These are phyloP conservation scores for Bombycilla garrulus DNA, from an alignment of 2,113 vertebrate species.

Conservation along the genomic window DNA sequence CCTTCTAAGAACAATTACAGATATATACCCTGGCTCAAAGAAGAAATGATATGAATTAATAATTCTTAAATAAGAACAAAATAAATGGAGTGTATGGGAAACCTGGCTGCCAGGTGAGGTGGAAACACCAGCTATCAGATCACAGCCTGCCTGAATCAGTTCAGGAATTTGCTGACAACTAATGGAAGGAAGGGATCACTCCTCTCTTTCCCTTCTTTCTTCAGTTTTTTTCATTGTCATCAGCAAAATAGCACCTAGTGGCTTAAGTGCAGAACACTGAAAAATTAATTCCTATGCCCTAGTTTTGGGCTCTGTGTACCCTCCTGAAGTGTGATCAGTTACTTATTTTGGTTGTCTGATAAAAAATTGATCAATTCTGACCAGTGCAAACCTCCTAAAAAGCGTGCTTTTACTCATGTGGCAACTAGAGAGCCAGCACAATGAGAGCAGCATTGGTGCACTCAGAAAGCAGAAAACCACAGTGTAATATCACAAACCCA, in stretches of 20 bases:
- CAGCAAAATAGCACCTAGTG: not conserved
- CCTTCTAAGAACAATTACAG: not conserved
- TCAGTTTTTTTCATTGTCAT: not conserved
- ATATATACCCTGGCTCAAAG: not conserved
- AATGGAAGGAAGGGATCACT: not conserved
- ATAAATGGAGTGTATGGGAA: not conserved
- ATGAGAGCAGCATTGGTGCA: not conserved
- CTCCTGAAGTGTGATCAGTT: slow-evolving; percentile 15
- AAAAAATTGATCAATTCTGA: slow-evolving; percentile 73
- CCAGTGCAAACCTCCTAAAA: slow-evolving; percentile 50
- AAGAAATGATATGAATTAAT: not conserved
- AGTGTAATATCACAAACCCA: slow-evolving; percentile 1
- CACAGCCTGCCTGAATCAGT: not conserved
- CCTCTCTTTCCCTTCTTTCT: not conserved
- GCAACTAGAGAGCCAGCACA: slow-evolving; percentile 25
- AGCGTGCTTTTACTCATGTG: slow-evolving; percentile 36
- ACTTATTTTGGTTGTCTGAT: slow-evolving; percentile 68
- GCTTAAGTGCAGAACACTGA: slow-evolving; percentile 57
- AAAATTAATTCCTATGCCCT: slow-evolving; percentile 68
- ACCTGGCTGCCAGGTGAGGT: not conserved
- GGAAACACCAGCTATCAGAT: not conserved
- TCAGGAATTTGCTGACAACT: not conserved
- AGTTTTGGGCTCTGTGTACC: slow-evolving; percentile 43
- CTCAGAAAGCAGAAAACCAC: slow-evolving; percentile 7
- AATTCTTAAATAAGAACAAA: not conserved